phyloP scores from a whole-genome alignment of 2,113 vertebrate genomes.

The Myanophis thanlyinensis region DNA sequence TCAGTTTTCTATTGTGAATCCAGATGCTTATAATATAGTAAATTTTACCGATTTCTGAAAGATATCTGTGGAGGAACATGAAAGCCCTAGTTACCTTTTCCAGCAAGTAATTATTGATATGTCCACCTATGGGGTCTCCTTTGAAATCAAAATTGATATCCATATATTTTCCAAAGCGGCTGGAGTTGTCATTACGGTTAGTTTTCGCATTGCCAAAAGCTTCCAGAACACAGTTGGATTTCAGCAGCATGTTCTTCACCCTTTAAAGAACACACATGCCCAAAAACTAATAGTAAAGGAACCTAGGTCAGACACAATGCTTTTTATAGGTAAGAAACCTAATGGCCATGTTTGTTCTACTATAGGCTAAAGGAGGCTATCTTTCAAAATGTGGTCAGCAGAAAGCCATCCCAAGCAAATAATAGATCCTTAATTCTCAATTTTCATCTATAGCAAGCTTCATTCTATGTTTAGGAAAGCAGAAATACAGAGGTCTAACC shows the following conservation, averaged over 20 bases:
- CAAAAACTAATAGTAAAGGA: constrained; percentile 16
- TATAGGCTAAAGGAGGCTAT: neutral
- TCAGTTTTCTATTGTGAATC: neutral
- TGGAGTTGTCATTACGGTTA: constrained; percentile 98
- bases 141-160: constrained; percentile 99
- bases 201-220: constrained; percentile 98
- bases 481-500: neutral
- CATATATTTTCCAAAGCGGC: constrained; percentile 99
- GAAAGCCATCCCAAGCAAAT: neutral
- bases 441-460: neutral
- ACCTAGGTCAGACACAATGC: neutral
- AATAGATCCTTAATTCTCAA: neutral
- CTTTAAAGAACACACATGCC: constrained; percentile 59
- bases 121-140: constrained; percentile 95
- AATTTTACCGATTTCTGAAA: neutral
- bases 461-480: neutral
- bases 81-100: constrained; percentile 85
- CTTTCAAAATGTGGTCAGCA: neutral
- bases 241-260: constrained; percentile 96
- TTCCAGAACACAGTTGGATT: constrained; percentile 97
- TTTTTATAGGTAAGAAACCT: neutral
- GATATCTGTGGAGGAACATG: neutral
- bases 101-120: constrained; percentile 97
- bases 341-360: neutral
- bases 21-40: neutral